phyloP scores from a whole-genome alignment of 2,113 vertebrate genomes.

The Podarcis cretensis region DNA sequence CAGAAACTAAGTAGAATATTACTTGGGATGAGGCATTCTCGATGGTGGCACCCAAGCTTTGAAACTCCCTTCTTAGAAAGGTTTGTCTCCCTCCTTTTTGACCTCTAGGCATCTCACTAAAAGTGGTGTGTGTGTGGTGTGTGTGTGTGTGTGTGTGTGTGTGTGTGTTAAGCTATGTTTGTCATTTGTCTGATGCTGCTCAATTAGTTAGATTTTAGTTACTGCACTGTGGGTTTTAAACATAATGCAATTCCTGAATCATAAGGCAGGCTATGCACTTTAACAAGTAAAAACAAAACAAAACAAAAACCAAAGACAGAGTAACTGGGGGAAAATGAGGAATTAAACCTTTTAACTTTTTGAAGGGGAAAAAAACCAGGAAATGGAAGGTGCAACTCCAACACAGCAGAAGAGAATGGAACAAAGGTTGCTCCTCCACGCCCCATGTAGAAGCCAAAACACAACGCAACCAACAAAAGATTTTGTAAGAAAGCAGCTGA shows the following conservation, averaged over 20 bases:
- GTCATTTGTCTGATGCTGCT: background rate
- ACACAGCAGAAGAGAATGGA: constrained; percentile 14
- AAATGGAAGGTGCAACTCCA: constrained; percentile 35
- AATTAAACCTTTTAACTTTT: constrained; percentile 54
- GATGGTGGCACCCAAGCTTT: background rate
- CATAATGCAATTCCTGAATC: background rate
- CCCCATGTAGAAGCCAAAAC: constrained; percentile 1
- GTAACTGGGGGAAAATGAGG: constrained; percentile 47
- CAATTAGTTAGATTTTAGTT: no score
- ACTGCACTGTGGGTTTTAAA: background rate
- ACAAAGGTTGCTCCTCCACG: background rate
- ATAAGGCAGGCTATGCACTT: background rate
- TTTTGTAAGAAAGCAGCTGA: constrained; percentile 58
- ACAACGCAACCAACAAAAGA: constrained; percentile 48
- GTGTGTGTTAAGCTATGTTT: no score
- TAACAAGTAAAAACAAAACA: no score
- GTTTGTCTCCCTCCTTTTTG: background rate
- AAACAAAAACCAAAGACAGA: constrained; percentile 33
- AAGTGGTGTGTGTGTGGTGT: background rate
- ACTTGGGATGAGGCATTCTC: background rate
- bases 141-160: background rate
- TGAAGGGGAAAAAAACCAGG: constrained; percentile 1
- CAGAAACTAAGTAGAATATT: background rate
- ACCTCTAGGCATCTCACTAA: background rate
- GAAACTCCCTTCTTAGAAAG: background rate